Evolutionary conservation across 2,888 invertebrate species (phyloP).

Genomic region (Aphrophora alni): DNA sequence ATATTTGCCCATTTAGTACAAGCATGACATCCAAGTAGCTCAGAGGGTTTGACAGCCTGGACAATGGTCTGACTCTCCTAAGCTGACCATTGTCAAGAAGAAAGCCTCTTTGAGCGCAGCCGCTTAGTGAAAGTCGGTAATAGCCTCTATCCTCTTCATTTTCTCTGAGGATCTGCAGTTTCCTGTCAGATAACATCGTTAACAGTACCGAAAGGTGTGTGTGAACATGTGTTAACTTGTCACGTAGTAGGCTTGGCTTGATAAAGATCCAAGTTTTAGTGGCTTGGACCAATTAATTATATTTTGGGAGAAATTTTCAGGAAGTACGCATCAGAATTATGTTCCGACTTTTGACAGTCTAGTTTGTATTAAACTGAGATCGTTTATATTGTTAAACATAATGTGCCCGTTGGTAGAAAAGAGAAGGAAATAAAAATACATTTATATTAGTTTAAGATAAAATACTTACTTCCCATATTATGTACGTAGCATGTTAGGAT

Average conservation of each 20-base stretch:
- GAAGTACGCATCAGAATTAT: too few species aligned
- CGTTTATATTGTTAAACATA: too few species aligned
- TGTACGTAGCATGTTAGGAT: too few species aligned
- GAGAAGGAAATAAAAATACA: too few species aligned
- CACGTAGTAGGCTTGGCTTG: neutral
- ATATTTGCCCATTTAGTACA: neutral
- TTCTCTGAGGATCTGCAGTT: neutral
- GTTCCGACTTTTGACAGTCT: too few species aligned
- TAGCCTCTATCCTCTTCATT: neutral
- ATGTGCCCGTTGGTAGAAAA: too few species aligned
- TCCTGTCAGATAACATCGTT: neutral
- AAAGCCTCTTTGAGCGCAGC: neutral
- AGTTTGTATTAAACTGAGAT: too few species aligned
- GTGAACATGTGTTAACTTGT: too few species aligned
- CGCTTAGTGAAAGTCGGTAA: neutral
- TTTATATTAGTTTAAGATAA: too few species aligned
- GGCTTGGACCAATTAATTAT: neutral
- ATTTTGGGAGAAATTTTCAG: too few species aligned
- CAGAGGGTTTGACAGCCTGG: neutral
- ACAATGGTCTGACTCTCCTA: slow-evolving; percentile 4
- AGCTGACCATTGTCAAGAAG: neutral
- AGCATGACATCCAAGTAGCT: neutral
- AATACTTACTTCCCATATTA: too few species aligned
- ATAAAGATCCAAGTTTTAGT: neutral
- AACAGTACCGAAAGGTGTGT: neutral